Evolutionary conservation across 2,888 invertebrate genomes (phyloP).

Genomic region (Chrysomela aeneicollis): DNA sequence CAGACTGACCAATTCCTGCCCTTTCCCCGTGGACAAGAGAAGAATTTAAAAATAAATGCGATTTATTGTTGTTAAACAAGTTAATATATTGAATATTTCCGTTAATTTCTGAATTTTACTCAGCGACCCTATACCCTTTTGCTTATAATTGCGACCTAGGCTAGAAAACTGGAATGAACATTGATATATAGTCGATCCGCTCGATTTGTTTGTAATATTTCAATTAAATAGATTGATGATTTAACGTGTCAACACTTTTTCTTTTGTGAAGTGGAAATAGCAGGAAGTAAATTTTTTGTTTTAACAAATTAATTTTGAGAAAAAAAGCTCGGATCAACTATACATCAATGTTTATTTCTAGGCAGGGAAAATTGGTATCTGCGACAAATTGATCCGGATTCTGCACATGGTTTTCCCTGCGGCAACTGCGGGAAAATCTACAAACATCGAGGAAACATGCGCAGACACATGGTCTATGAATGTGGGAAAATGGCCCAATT

Average conservation of each 20-base stretch:
- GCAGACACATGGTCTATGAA: conserved; percentile 75
- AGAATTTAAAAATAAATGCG: conserved; percentile 17
- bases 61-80: conserved; percentile 16
- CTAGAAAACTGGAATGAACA: background rate
- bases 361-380: conserved; percentile 56
- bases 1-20: conserved; percentile 35
- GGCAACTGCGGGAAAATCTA: conserved; percentile 82
- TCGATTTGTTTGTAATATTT: background rate
- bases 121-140: conserved; percentile 8
- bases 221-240: too few species aligned
- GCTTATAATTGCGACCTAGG: background rate
- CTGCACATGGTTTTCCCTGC: conserved; percentile 62
- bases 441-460: conserved; percentile 80
- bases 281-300: background rate
- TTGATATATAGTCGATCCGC: conserved; percentile 3
- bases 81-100: conserved; percentile 14
- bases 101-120: conserved; percentile 20
- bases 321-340: conserved; percentile 27
- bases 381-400: conserved; percentile 51
- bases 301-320: background rate
- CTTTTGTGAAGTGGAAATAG: conserved; percentile 1
- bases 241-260: conserved; percentile 7
- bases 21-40: conserved; percentile 32
- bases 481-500: conserved; percentile 60
- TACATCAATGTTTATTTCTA: conserved; percentile 61